A percentile compares a stretch with the other conserved stretches of the same genome.
phyloP scores from a whole-genome alignment of 2,797 vertebrate genomes.

The Dromococcyx pavoninus region DNA sequence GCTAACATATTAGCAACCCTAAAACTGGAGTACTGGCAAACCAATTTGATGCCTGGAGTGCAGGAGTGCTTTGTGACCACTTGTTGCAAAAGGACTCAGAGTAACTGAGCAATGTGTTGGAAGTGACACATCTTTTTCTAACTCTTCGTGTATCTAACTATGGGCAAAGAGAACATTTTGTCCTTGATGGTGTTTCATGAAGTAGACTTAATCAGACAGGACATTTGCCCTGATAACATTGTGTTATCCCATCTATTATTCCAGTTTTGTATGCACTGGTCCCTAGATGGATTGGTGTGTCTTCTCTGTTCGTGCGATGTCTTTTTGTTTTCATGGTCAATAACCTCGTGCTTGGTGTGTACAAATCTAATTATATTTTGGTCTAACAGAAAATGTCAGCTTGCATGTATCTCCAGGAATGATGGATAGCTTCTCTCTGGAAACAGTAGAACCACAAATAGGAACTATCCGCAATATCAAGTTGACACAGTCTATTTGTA shows the following conservation, averaged over 20 bases:
- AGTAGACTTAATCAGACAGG: conserved; percentile 19
- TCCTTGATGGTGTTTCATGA: conserved; percentile 20
- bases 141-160: not conserved
- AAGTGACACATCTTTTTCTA: not conserved
- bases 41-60: not conserved
- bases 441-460: not conserved
- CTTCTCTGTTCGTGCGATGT: not conserved
- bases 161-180: not conserved
- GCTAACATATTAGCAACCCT: not conserved
- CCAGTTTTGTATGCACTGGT: not conserved
- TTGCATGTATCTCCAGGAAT: not conserved
- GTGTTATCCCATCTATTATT: conserved; percentile 12
- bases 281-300: not conserved
- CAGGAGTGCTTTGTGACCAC: not conserved
- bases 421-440: not conserved
- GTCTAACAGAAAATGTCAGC: conserved; percentile 23
- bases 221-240: not conserved
- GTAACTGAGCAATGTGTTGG: not conserved
- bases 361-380: conserved; percentile 38
- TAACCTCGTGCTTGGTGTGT: conserved; percentile 25
- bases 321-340: not conserved
- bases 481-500: not conserved
- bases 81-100: not conserved
- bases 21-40: not conserved
- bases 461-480: not conserved